Evolutionary conservation across 1,140 invertebrate species (phyloP).

Genomic region (Cryptotermes secundus): DNA sequence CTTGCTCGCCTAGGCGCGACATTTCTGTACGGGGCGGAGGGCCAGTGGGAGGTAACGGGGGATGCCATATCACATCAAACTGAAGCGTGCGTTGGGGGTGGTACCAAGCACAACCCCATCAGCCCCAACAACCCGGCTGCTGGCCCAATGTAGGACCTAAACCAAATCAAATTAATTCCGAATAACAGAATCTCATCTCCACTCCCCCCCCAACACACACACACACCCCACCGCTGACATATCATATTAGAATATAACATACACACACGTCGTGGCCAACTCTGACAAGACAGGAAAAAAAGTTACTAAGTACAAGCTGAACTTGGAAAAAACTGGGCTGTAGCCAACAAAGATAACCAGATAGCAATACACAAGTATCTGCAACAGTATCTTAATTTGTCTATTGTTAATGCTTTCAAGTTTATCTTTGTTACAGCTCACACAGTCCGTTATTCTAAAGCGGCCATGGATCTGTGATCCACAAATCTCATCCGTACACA

Average conservation of each 20-base stretch:
- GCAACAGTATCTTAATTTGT: too few species aligned
- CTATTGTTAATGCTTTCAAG: too few species aligned
- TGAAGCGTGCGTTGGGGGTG: background rate
- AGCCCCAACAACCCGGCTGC: background rate
- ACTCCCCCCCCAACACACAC: background rate
- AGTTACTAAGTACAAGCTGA: background rate
- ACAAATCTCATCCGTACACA: too few species aligned
- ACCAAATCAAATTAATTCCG: constrained; percentile 36
- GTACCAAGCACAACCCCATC: background rate
- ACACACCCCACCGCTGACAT: constrained; percentile 29
- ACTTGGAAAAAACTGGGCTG: background rate
- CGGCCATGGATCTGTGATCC: too few species aligned
- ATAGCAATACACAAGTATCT: too few species aligned
- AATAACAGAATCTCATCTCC: constrained; percentile 30
- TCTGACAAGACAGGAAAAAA: background rate
- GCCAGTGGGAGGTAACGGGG: background rate
- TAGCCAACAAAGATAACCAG: too few species aligned
- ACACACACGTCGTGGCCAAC: background rate
- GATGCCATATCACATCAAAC: background rate
- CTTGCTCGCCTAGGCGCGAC: background rate
- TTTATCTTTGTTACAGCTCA: too few species aligned
- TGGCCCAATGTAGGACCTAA: constrained; percentile 24
- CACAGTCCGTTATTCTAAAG: too few species aligned
- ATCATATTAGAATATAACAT: constrained; percentile 30
- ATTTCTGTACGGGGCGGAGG: background rate